Evolutionary conservation across 2,888 invertebrate species (phyloP).

Genomic region (Trichopoda pennipes): DNA sequence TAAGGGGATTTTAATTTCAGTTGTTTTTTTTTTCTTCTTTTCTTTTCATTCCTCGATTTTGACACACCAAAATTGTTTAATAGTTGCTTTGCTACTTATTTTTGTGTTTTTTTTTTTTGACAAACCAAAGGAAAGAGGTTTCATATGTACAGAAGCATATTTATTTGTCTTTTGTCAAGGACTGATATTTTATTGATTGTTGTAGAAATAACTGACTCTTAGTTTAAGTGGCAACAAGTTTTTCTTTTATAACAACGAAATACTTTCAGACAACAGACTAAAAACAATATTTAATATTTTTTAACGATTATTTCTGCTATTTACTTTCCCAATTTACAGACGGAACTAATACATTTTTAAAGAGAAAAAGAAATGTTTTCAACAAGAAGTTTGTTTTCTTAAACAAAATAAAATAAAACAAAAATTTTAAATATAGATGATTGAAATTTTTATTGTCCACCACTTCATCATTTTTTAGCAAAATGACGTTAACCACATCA

Average conservation of each 20-base stretch:
- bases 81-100: conserved; percentile 39
- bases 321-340: no score
- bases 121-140: not conserved
- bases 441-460: no score
- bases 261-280: not conserved
- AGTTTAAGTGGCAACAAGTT: conserved; percentile 55
- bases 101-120: conserved; percentile 7
- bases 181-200: conserved; percentile 52
- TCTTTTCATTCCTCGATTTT: not conserved
- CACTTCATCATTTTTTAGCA: no score
- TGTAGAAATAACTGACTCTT: conserved; percentile 14
- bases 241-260: not conserved
- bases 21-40: conserved; percentile 3
- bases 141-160: not conserved
- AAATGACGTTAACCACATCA: no score
- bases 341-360: no score
- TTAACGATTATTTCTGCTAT: no score
- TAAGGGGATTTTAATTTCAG: conserved; percentile 51
- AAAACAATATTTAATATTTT: not conserved
- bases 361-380: no score
- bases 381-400: no score
- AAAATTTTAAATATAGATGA: no score
- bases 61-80: not conserved
- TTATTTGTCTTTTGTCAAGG: conserved; percentile 45
- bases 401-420: no score